phyloP scores from a whole-genome alignment of 1,140 invertebrate species.

The Drosophila littoralis region DNA sequence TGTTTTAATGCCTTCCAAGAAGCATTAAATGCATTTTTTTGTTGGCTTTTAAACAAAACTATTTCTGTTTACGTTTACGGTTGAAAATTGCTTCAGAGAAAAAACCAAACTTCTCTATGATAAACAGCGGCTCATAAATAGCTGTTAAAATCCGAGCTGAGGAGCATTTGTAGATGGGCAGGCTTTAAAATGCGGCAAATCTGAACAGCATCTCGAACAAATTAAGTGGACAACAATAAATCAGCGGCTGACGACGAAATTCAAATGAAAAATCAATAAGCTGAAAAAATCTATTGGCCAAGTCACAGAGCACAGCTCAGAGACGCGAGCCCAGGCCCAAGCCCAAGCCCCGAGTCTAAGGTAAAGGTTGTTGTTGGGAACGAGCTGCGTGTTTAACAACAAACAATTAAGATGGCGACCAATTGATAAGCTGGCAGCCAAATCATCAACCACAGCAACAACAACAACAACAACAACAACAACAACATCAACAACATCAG shows the following conservation, averaged over 20 bases:
- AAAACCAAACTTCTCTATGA: conserved; percentile 38
- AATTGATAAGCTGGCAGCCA: conserved; percentile 72
- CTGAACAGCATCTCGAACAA: conserved; percentile 79
- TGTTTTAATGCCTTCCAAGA: conserved; percentile 37
- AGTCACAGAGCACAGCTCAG: conserved; percentile 4
- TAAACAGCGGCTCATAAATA: conserved; percentile 55
- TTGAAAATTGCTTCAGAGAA: conserved; percentile 16
- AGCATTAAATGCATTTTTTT: conserved; percentile 60
- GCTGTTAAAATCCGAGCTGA: conserved; percentile 28
- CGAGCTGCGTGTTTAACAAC: conserved; percentile 79
- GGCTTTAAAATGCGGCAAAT: conserved; percentile 47
- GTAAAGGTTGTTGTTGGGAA: conserved; percentile 23
- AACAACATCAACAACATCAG: conserved; percentile 26
- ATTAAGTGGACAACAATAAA: conserved; percentile 81
- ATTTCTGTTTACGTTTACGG: conserved; percentile 46
- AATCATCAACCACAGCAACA: conserved; percentile 61
- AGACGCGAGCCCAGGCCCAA: conserved; percentile 34
- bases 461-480: conserved; percentile 31
- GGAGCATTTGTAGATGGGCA: conserved; percentile 49
- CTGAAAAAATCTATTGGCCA: conserved; percentile 71
- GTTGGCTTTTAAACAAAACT: conserved; percentile 43
- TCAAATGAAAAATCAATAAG: conserved; percentile 83
- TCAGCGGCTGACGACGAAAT: conserved; percentile 77
- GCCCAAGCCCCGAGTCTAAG: conserved; percentile 28
- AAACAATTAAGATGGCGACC: conserved; percentile 84